Base-by-base conservation (phyloP, 2,797 vertebrate species). In the Tokudaia muenninki region DNA sequence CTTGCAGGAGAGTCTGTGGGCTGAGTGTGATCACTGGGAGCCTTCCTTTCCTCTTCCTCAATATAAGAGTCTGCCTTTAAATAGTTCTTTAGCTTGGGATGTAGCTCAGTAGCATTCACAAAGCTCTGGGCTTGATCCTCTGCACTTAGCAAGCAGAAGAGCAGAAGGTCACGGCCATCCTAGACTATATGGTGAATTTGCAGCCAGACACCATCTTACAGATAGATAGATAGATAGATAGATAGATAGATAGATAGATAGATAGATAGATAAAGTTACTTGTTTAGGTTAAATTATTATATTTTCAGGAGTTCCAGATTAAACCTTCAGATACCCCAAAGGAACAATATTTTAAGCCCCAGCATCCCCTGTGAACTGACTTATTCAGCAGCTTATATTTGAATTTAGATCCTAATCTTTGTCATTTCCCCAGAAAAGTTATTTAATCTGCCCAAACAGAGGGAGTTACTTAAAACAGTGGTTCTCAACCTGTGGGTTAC, bases 361-460 rank as follows among this genome's bases (percentile, higher is more conserved):
- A 70, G 41, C 7, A 88, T 79, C 61, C 41, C 47, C 67, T 57
- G 86, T 55, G 57, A 78, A 79, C 44, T 61, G 52, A 72, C 80
- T 96, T 80, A 57, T 90, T 95, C 29, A 34, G 57, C 72, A 91
- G 77, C 21, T 96, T 91, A 24, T 29, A 95, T 34, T 83, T 72
- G 88, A 59, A 95, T 10, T 37, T 96, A 83, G 67, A 94, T 95
- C 95, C 94, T 87, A 93, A 90, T 57, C 65, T 94, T 90, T 24
- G 78, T 94, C 50, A 57, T 88, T 92, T 94, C 34, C 61, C 34
- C 70, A 93, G 75, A 21, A 59, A 81, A 78, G 26, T 83, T 91
- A 94, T 63, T 70, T 88, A 86, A 91, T 12, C 41, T 95, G 72
- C 81, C 44, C 86, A 34, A 83, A 55, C 14, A 80, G 26, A 94